Percentiles rank a stretch among this genome's conserved stretches.
Conservation (phyloP, 2,888 invertebrate species). For the Myopa testacea region DNA sequence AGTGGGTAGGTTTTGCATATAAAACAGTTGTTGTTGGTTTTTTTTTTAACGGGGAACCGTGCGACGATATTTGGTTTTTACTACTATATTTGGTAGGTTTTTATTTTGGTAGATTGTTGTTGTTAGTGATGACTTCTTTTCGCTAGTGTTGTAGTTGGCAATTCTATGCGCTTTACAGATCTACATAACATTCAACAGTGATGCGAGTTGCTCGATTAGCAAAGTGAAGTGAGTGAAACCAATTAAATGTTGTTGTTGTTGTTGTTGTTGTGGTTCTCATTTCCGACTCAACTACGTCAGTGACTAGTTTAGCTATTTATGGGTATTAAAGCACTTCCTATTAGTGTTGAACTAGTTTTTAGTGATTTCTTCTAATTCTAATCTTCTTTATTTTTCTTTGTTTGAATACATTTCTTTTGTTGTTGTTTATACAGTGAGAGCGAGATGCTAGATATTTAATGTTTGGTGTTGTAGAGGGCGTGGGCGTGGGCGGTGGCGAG, state of each 20-base stretch:
- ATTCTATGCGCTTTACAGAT: not conserved
- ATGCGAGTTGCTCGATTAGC: slow-evolving; percentile 25
- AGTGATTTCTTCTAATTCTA: slow-evolving; percentile 9
- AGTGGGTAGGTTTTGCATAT: not conserved
- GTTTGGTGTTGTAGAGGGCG: not conserved
- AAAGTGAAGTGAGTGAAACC: slow-evolving; percentile 42
- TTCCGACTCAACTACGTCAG: not conserved
- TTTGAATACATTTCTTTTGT: slow-evolving; percentile 14
- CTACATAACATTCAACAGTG: slow-evolving; percentile 12
- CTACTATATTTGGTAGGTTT: slow-evolving; percentile 5
- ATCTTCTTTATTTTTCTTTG: slow-evolving; percentile 32
- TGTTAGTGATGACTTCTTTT: not conserved
- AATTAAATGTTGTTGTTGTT: slow-evolving; percentile 32
- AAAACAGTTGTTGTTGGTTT: not conserved
- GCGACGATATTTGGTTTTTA: not conserved
- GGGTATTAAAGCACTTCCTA: not conserved
- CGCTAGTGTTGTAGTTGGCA: not conserved
- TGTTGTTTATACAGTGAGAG: slow-evolving; percentile 28
- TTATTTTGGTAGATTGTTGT: not conserved
- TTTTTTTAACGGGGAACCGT: too few relatives aligned
- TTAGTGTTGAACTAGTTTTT: not conserved
- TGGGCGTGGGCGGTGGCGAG: not conserved
- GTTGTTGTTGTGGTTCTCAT: not conserved
- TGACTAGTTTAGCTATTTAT: not conserved
- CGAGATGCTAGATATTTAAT: slow-evolving; percentile 38